A percentile compares a stretch with the other conserved stretches of the same genome.
phyloP scores from a whole-genome alignment of 2,113 vertebrate species.

The Fukomys damarensis region DNA sequence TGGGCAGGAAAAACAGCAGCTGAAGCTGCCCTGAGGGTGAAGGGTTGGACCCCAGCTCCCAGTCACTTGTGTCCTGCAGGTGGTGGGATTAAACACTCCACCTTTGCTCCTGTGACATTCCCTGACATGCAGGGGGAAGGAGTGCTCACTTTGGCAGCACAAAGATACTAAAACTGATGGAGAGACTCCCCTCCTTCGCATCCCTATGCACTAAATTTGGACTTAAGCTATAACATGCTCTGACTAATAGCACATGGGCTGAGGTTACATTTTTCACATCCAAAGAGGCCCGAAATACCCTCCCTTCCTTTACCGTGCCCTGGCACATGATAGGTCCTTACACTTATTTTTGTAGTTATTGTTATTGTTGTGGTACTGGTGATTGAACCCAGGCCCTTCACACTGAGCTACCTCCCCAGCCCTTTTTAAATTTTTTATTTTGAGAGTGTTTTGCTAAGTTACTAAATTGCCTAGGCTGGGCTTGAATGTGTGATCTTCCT shows the following conservation, averaged over 20 bases:
- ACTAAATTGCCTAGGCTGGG: background rate
- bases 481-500: background rate
- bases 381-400: background rate
- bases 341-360: background rate
- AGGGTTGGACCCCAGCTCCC: background rate
- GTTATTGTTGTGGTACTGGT: background rate
- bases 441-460: background rate
- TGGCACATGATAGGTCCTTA: background rate
- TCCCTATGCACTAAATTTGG: background rate
- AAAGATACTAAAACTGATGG: background rate
- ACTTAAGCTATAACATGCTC: background rate
- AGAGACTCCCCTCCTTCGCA: background rate
- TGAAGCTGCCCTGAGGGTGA: background rate
- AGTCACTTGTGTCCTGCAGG: background rate
- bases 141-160: background rate
- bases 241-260: background rate
- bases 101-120: background rate
- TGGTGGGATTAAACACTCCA: background rate
- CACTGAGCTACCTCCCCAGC: background rate
- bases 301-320: background rate
- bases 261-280: background rate
- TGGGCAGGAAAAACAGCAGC: background rate
- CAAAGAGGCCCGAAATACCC: background rate
- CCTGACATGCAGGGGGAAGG: background rate
- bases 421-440: background rate